Conservation (phyloP, 2,797 vertebrate genomes). For the Austrolebias charrua region DNA sequence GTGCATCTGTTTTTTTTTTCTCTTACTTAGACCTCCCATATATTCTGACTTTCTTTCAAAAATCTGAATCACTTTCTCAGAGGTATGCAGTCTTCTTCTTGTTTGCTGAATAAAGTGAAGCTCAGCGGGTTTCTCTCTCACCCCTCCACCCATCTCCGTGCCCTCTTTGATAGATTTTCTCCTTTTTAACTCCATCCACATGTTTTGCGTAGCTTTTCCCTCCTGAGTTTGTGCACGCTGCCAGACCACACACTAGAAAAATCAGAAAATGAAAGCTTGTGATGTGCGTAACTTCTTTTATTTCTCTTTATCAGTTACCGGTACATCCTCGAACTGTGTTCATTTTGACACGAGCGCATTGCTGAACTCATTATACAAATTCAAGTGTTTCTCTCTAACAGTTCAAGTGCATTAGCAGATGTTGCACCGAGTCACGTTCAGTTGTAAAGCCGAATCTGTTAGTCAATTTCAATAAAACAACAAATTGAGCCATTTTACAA, state of each 20-base stretch:
- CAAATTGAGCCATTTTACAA: constrained; percentile 20
- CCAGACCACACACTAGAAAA: constrained; percentile 13
- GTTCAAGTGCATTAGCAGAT: constrained; percentile 5
- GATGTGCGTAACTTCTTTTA: constrained; percentile 1
- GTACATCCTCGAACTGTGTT: constrained; percentile 17
- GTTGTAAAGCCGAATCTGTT: constrained; percentile 5
- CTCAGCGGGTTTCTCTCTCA: constrained; percentile 49
- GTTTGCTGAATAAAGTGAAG: constrained; percentile 49
- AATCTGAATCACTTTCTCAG: constrained; percentile 41
- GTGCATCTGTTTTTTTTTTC: constrained; percentile 19
- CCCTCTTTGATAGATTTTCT: constrained; percentile 46
- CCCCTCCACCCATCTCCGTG: constrained; percentile 14
- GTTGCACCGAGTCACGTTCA: background rate
- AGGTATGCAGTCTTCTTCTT: constrained; percentile 32
- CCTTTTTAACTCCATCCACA: constrained; percentile 50
- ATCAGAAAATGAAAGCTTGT: constrained; percentile 18
- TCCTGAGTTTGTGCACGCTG: constrained; percentile 31
- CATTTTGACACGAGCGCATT: background rate
- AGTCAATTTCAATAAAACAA: constrained; percentile 1
- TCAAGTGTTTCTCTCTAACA: background rate
- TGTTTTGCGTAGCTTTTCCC: constrained; percentile 40
- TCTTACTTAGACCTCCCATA: constrained; percentile 6
- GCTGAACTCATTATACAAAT: background rate
- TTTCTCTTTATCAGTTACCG: constrained; percentile 16
- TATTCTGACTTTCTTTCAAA: constrained; percentile 22